These are phyloP conservation scores for Netelia melanura DNA, from an alignment of 2,888 invertebrate genomes.

Conservation along the genomic window DNA sequence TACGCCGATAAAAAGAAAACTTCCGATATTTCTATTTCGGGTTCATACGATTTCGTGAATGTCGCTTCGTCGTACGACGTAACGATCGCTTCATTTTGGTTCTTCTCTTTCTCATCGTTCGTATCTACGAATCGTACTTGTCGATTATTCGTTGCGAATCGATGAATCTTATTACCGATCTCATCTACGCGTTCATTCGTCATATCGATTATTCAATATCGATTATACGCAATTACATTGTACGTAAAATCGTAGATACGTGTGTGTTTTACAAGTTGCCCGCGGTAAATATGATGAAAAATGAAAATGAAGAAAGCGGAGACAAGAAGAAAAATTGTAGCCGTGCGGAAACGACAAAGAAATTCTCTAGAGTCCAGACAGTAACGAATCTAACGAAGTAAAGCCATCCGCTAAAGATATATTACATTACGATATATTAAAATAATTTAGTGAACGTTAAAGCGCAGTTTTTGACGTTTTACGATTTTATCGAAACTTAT, in stretches of 20 bases:
- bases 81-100: slow-evolving; percentile 1
- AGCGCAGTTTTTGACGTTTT: slow-evolving; percentile 11
- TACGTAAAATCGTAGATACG: not conserved
- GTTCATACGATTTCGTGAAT: not conserved
- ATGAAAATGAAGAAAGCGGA: not conserved
- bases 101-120: slow-evolving; percentile 23
- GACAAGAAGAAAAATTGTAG: slow-evolving; percentile 24
- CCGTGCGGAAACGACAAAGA: too few species aligned
- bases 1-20: slow-evolving; percentile 21
- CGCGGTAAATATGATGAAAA: not conserved
- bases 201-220: not conserved
- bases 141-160: not conserved
- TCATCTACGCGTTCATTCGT: not conserved
- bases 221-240: not conserved
- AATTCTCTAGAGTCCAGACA: slow-evolving; percentile 56
- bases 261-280: slow-evolving; percentile 4
- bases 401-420: slow-evolving; percentile 70
- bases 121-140: slow-evolving; percentile 9
- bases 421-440: slow-evolving; percentile 50
- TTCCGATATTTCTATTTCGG: slow-evolving; percentile 10
- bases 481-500: slow-evolving; percentile 28
- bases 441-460: slow-evolving; percentile 36
- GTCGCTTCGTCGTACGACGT: slow-evolving; percentile 22
- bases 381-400: slow-evolving; percentile 71
- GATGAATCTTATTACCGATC: too few species aligned